Evolutionary conservation across 2,797 vertebrate genomes (phyloP).

Genomic region (Eulemur mongoz): DNA sequence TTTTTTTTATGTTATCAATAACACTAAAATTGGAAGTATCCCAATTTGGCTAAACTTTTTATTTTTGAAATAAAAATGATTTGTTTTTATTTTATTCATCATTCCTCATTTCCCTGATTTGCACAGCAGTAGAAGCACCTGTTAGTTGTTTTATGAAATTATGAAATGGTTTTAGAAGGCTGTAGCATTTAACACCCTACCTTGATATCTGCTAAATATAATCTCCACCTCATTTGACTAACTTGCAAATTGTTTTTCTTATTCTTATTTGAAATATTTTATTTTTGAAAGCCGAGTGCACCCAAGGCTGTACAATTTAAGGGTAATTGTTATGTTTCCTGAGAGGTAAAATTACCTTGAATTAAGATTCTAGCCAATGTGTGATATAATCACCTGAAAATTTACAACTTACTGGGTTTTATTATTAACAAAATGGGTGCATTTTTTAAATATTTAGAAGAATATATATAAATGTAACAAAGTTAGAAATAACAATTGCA

Average conservation of each 20-base stretch:
- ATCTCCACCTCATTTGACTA: not conserved
- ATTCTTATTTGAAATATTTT: slow-evolving; percentile 5
- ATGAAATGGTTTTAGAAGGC: not conserved
- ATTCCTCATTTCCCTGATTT: slow-evolving; percentile 25
- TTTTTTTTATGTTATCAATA: not conserved
- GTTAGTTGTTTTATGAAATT: slow-evolving; percentile 17
- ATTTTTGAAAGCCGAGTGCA: not conserved
- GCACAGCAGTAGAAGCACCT: not conserved
- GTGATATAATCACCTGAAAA: slow-evolving; percentile 45
- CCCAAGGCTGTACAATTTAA: not conserved
- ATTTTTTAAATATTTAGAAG: slow-evolving; percentile 54
- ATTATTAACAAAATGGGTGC: not conserved
- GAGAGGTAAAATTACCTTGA: slow-evolving; percentile 33
- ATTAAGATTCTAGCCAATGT: slow-evolving; percentile 12
- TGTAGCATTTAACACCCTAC: not conserved
- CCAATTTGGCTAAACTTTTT: not conserved
- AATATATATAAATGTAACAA: slow-evolving; percentile 12
- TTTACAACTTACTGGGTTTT: slow-evolving; percentile 40
- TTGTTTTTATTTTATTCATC: slow-evolving; percentile 13
- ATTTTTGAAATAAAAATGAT: not conserved
- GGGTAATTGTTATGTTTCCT: not conserved
- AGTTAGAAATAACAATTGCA: slow-evolving; percentile 17
- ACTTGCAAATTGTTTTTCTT: slow-evolving; percentile 40
- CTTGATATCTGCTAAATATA: slow-evolving; percentile 41
- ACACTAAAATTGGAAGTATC: not conserved